Evolutionary conservation across 2,888 invertebrate species (phyloP), one percentile per base, ranked within the genome.

Genomic region (Aethes cnicana): DNA sequence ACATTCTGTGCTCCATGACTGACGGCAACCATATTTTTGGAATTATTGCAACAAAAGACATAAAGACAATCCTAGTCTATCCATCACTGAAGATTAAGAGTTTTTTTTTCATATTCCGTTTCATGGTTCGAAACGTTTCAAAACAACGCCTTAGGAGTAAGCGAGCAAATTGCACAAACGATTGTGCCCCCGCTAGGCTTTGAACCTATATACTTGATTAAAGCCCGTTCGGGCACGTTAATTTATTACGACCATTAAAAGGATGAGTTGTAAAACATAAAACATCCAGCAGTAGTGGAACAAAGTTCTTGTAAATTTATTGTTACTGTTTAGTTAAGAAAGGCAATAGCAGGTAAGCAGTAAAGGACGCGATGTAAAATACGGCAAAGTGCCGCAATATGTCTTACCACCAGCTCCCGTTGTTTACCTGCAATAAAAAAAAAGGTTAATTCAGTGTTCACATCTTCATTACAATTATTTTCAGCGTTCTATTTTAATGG

Each of bases 261-360:
- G 73, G 72, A 74, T 72, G 69, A 77, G 73, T 69, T 75, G 75
- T 76, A 77, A 75, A 81, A 77, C 73, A 70, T 76, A 77, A 75
- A 81, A 77, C 73, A 70, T 64, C 62, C 63, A 44, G 26, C 63
- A 66, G 65, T 73, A 66, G 72, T 64, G 68, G 67, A 69, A 75
- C 75, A 71, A 80, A 81, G 74, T 81, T 81, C 71, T 69, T 60
- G 61, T 59, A 69, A 79, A 83, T 83, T 82, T 82, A 84, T 79
- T 74, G 80, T 78, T 81, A 81, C 80, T 82, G 81, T 80, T 81
- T 73, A 72, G 74, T 77, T 73, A 74, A 76, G 72, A 74, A 74
- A 73, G 68, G 74, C 72, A 74, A 77, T 80, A 76, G 74, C 72
- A 44, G 39, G 73, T 68, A 68, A 59, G 66, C 64, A 68, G 72